A percentile compares a stretch with the other conserved stretches of the same genome.
Conservation (phyloP, 1,140 invertebrate genomes). For the Ostrea edulis region DNA sequence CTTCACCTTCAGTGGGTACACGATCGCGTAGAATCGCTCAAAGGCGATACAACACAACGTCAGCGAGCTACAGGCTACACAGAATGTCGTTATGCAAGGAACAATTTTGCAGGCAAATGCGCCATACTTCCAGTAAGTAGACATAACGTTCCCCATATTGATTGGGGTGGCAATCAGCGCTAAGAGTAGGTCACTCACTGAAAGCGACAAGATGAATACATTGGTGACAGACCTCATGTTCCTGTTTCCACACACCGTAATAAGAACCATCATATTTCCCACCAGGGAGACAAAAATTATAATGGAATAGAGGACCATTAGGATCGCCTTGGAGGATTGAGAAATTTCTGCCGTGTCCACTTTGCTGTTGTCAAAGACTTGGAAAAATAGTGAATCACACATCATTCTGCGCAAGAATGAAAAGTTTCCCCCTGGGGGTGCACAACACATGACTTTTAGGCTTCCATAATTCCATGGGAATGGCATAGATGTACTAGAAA, state of each 20-base stretch:
- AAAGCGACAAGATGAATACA: conserved; percentile 69
- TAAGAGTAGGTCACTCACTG: conserved; percentile 67
- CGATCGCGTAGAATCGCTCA: conserved; percentile 68
- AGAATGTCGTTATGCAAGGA: conserved; percentile 65
- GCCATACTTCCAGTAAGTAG: conserved; percentile 66
- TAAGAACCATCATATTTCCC: conserved; percentile 67
- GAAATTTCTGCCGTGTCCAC: not conserved
- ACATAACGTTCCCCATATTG: conserved; percentile 59
- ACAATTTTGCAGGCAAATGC: conserved; percentile 66
- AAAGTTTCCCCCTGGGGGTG: not conserved
- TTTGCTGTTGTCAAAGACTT: not conserved
- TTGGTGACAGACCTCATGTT: conserved; percentile 71
- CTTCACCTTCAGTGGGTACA: conserved; percentile 85
- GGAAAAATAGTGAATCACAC: conserved; percentile 9
- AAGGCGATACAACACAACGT: conserved; percentile 72
- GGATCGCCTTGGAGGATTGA: not conserved
- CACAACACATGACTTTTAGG: conserved; percentile 12
- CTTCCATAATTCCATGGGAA: not conserved
- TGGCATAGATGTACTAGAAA: not conserved
- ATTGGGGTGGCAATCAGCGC: conserved; percentile 64
- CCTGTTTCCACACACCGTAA: conserved; percentile 62
- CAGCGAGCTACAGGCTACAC: conserved; percentile 67
- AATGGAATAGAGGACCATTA: conserved; percentile 61
- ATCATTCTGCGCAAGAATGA: not conserved
- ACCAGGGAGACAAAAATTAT: conserved; percentile 61